Conservation (phyloP, 2,797 vertebrate species). For the Girardinus metallicus region DNA sequence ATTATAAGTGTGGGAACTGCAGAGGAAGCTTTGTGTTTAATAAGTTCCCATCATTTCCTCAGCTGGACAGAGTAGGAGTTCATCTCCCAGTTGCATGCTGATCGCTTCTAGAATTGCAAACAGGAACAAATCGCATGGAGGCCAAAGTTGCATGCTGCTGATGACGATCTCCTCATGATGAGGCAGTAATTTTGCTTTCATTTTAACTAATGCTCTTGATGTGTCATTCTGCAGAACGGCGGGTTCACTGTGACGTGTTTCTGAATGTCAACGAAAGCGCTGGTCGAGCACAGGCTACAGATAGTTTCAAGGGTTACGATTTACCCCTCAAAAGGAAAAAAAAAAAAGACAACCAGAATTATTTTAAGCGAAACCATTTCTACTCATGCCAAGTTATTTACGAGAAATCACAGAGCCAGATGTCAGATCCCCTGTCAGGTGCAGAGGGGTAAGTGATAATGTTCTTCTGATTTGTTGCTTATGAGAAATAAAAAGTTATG, state of each 20-base stretch:
- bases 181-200: slow-evolving; percentile 21
- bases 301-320: slow-evolving; percentile 18
- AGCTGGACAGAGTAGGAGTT: slow-evolving; percentile 7
- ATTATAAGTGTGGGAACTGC: slow-evolving; percentile 53
- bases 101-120: slow-evolving; percentile 1
- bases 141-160: slow-evolving; percentile 3
- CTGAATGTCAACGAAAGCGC: slow-evolving; percentile 42
- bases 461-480: background rate
- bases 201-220: slow-evolving; percentile 1
- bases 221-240: slow-evolving; percentile 4
- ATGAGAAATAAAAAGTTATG: background rate
- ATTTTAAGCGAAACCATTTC: slow-evolving; percentile 30
- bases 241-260: slow-evolving; percentile 5
- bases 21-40: slow-evolving; percentile 55
- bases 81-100: slow-evolving; percentile 8
- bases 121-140: background rate
- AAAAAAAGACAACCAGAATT: background rate
- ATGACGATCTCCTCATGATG: slow-evolving; percentile 10
- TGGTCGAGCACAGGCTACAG: slow-evolving; percentile 10
- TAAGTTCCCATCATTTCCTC: slow-evolving; percentile 45
- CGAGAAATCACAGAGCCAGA: slow-evolving; percentile 12
- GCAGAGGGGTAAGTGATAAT: background rate
- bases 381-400: slow-evolving; percentile 12
- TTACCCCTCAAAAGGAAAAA: background rate
- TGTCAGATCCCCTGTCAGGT: background rate